Evolutionary conservation across 2,797 vertebrate species (phyloP), one percentile per base, ranked within the genome.

Genomic region (Erpetoichthys calabaricus): DNA sequence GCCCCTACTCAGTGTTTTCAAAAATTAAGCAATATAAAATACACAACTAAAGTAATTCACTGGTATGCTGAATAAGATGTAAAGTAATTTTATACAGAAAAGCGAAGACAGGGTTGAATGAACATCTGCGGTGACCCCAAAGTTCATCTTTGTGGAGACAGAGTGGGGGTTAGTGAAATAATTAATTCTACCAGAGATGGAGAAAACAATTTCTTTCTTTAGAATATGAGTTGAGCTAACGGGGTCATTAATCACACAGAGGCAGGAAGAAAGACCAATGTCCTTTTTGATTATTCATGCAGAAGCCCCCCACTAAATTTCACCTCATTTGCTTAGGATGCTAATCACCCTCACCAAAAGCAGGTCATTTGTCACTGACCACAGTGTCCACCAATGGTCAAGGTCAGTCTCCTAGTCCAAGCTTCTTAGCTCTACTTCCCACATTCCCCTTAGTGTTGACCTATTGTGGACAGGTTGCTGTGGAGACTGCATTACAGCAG

Each of bases 281-380:
- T 8, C 44, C 41, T 54, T 42, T 5, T 41, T 54, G 41, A 54
- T 54, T 54, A 54, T 44, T 42, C 53, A 43, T n/a, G 41, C 53
- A 54, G n/a, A 5, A 41, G 8, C 44, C 4, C 51, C 6, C 8
- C 44, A 9, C 25, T 25, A 25, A 25, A 25, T 45, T 7, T 25
- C 7, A 5, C 54, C 53, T 5, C 43, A 47, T 47, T 42, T 42
- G n/a, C 44, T 45, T 7, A 5, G 44, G 44, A 47, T 47, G 49
- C 42, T 50, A 50, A 56, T 44, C 47, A 49, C 44, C 56, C 43
- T 42, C 44, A 47, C 45, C 71, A 76, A 76, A 73, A 60, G 69
- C 73, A 73, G 76, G 79, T 84, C 81, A 86, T 87, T 82, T 86
- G 85, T 88, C 85, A 88, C 75, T 55, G 53, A 65, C 59, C 61